Conservation (phyloP, 2,113 vertebrate genomes). For the Nyctibius bracteatus region DNA sequence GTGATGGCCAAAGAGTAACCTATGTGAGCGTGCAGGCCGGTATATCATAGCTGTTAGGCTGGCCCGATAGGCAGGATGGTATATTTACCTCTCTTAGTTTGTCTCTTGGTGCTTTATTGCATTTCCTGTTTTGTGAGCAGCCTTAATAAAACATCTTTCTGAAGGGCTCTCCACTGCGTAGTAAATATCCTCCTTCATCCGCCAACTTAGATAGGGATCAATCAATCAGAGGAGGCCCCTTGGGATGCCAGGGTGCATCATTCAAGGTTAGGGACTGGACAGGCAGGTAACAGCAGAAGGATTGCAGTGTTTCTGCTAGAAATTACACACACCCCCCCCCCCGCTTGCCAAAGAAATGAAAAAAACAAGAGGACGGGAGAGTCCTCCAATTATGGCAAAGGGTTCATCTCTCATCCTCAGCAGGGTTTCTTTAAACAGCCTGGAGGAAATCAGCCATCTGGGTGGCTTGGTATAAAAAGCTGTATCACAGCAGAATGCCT, state of each 20-base stretch:
- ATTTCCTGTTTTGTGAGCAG: constrained; percentile 11
- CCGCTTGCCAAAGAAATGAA: background rate
- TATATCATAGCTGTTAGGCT: background rate
- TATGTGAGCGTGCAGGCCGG: background rate
- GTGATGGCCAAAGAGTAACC: constrained; percentile 51
- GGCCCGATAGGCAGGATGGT: background rate
- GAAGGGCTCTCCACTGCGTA: background rate
- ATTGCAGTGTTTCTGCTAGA: background rate
- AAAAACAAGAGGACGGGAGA: background rate
- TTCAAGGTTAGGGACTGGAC: constrained; percentile 11
- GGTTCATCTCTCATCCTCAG: background rate
- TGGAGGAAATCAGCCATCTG: background rate
- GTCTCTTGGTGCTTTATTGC: constrained; percentile 31
- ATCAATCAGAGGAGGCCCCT: constrained; percentile 2
- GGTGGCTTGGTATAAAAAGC: background rate
- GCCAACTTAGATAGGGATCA: constrained; percentile 1
- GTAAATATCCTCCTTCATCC: constrained; percentile 25
- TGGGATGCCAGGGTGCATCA: background rate
- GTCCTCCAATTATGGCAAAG: background rate
- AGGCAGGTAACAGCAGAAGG: constrained; percentile 24
- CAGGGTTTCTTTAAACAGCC: background rate
- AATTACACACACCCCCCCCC: background rate
- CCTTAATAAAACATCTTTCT: constrained; percentile 56
- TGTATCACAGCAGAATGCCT: background rate
- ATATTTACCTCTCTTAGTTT: constrained; percentile 23